A percentile compares a stretch with the other conserved stretches of the same genome.
phyloP scores from a whole-genome alignment of 92 coral and sea anemone genomes.

The Palythoa grandiflora region DNA sequence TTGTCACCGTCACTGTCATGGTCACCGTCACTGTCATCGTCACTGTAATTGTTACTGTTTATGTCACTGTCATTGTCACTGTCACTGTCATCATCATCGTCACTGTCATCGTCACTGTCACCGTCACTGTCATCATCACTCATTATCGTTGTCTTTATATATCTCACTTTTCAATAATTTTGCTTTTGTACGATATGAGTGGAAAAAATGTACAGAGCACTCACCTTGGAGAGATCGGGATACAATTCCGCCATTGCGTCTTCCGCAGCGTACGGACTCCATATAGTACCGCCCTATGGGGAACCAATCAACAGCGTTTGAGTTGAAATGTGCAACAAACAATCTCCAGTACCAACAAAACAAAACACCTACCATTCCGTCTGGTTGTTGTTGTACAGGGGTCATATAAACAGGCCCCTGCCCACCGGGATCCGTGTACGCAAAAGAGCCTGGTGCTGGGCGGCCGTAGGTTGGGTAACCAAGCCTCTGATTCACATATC shows the following conservation, averaged over 20 bases:
- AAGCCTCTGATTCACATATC: constrained; percentile 77
- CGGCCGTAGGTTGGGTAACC: constrained; percentile 56
- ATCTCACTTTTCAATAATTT: too few relatives aligned
- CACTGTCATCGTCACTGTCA: too few relatives aligned
- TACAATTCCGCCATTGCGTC: constrained; percentile 92
- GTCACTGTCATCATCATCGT: too few relatives aligned
- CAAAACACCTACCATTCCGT: constrained; percentile 75
- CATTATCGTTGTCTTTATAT: too few relatives aligned
- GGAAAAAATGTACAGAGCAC: background rate
- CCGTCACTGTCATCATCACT: too few relatives aligned
- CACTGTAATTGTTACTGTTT: too few relatives aligned
- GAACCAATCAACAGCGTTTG: background rate
- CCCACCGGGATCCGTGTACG: constrained; percentile 85
- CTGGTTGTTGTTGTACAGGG: constrained; percentile 93
- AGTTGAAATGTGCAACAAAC: background rate
- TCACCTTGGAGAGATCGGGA: constrained; percentile 89
- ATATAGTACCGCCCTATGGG: constrained; percentile 86
- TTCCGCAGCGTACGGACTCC: constrained; percentile 98
- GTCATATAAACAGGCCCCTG: constrained; percentile 84
- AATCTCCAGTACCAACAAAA: background rate
- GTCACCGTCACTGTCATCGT: too few relatives aligned
- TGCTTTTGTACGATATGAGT: too few relatives aligned
- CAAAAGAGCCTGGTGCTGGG: constrained; percentile 78
- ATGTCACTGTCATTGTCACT: too few relatives aligned
- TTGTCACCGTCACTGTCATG: too few relatives aligned